Evolutionary conservation across 92 coral and sea anemone species (phyloP).

Genomic region (Pocillopora grandis): DNA sequence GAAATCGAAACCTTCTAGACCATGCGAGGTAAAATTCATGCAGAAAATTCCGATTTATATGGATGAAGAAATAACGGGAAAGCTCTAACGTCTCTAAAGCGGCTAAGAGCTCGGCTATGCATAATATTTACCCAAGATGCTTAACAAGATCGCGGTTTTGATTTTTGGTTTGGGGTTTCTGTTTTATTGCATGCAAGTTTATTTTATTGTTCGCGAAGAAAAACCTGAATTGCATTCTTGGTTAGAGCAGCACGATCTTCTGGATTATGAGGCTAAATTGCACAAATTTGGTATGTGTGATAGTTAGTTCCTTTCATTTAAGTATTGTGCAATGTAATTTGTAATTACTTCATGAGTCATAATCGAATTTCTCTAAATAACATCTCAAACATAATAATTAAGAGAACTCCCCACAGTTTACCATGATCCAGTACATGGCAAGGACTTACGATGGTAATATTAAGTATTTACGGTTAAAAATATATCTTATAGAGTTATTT

Average conservation of each 20-base stretch:
- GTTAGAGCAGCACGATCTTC: constrained; percentile 67
- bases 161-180: constrained; percentile 57
- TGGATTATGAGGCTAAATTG: constrained; percentile 60
- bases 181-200: constrained; percentile 63
- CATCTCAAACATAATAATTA: too few species aligned
- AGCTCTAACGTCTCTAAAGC: background rate
- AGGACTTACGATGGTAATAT: too few species aligned
- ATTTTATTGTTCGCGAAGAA: constrained; percentile 49
- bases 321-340: too few species aligned
- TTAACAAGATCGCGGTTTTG: constrained; percentile 33
- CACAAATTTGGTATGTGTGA: constrained; percentile 64
- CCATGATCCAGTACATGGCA: too few species aligned
- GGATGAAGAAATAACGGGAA: constrained; percentile 24
- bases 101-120: constrained; percentile 8
- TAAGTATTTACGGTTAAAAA: too few species aligned
- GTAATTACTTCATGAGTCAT: too few species aligned
- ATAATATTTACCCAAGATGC: constrained; percentile 17
- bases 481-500: too few species aligned
- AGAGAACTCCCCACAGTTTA: too few species aligned
- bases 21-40: too few species aligned
- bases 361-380: too few species aligned
- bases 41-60: background rate
- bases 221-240: constrained; percentile 64
- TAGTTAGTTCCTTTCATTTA: too few species aligned
- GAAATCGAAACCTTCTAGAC: too few species aligned